phyloP scores from a whole-genome alignment of 2,113 vertebrate species.

The Paralichthys olivaceus region DNA sequence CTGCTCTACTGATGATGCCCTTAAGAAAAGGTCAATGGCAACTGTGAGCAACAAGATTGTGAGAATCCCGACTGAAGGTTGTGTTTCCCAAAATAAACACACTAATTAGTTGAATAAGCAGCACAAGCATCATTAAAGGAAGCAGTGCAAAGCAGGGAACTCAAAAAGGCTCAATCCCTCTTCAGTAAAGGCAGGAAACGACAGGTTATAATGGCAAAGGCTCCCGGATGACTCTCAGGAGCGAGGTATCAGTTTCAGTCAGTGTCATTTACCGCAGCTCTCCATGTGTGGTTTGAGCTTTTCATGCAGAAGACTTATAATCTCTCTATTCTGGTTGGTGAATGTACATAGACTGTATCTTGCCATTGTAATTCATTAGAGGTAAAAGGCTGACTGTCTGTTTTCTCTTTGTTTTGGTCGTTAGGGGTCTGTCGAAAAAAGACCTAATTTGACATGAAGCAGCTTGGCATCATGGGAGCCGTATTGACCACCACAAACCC shows the following conservation, averaged over 20 bases:
- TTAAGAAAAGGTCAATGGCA: conserved; percentile 37
- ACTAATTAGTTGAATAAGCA: conserved; percentile 57
- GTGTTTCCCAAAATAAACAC: conserved; percentile 52
- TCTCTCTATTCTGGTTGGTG: background rate
- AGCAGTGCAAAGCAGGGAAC: background rate
- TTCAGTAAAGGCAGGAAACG: conserved; percentile 44
- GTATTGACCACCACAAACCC: too few relatives aligned
- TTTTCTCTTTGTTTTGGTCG: background rate
- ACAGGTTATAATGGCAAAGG: conserved; percentile 24
- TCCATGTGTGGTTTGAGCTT: background rate
- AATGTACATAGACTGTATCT: background rate
- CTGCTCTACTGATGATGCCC: conserved; percentile 17
- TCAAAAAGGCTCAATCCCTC: background rate
- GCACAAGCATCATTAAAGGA: conserved; percentile 21
- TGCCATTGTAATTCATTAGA: background rate
- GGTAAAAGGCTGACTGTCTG: background rate
- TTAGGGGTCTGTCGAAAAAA: too few relatives aligned
- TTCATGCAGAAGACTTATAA: background rate
- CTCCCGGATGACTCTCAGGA: conserved; percentile 43
- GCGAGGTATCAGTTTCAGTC: conserved; percentile 35
- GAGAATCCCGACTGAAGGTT: conserved; percentile 18
- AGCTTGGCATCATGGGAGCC: too few relatives aligned
- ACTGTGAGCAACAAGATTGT: conserved; percentile 17
- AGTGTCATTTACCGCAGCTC: conserved; percentile 3
- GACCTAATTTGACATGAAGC: too few relatives aligned